Base-by-base conservation (phyloP, 2,797 vertebrate genomes). In the Galaxias olidus region DNA sequence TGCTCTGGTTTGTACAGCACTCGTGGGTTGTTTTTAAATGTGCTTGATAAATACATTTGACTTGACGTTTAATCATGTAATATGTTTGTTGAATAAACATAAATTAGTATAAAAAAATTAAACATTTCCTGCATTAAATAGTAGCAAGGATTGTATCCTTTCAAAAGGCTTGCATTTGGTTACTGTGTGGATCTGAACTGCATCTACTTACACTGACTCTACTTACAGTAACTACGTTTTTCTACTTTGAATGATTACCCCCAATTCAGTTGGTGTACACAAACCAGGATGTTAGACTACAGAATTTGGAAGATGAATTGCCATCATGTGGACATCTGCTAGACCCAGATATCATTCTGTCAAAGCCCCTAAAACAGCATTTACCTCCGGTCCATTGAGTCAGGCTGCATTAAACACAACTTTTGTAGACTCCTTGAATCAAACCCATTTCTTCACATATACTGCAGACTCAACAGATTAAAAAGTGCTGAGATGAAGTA, bases 341-440 rank as follows among this genome's bases (percentile, higher is more conserved):
- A 67, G 40, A 63, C 51, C 61, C 78, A 75, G 88, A 87, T 84
- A 88, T 64, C 63, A 45, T 75, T 84, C 66, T 72, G 53, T 71
- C 60, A 5, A 65, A 77, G 78, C 67, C 65, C 63, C 74, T 47
- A 61, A 81, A 79, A 78, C 72, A 30, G 61, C 65, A 55, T 74
- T 61, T 77, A 59, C 57, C 61, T 79, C 78, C 69, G 69, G 67
- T 81, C 70, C 40, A 19, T 45, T 45, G 73, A 83, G 69, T 70
- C 84, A 67, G 7, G 43, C 17, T 74, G 85, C 76, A 84, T 77
- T 80, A 87, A 88, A 80, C 64, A 71, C 73, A 70, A 84, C 83
- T 82, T 88, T 90, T 90, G 88, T 89, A 89, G 87, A 61, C 84
- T 86, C 76, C 54, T 77, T 84, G 75, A 77, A 72, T 74, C 77